Base-by-base conservation (phyloP, 2,113 vertebrate genomes). In the Leptosomus discolor region DNA sequence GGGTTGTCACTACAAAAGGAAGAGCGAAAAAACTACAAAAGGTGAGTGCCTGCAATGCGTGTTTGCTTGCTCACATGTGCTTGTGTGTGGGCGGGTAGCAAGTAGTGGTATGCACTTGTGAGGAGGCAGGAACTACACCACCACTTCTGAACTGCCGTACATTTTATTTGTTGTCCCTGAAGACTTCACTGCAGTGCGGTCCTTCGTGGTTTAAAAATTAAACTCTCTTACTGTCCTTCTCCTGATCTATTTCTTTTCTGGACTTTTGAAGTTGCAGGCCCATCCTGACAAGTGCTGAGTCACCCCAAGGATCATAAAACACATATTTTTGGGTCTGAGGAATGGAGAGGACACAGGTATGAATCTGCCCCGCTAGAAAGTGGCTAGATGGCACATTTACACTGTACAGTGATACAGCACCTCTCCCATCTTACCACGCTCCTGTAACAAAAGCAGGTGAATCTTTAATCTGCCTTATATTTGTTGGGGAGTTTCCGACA, bases 401-500 rank as follows among this genome's bases (percentile, higher is more conserved):
- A 15, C 13, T 45, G 29, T 14, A 20, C 16, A 17, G 43, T 11
- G 32, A 22, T 30, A 27, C 2, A 24, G 5, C 19, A 10, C n/a
- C 15, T 32, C 11, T 43, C 54, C 19, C 11, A 8, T 34, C 41
- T 75, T 60, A 32, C 18, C 30, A 24, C 10, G 2, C 6, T 50
- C 32, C 17, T 50, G 9, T n/a, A 68, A 90, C 5, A 17, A 63
- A 83, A 58, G 5, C 23, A 37, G 14, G 8, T 61, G 26, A 50
- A 30, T 50, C 15, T 61, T 57, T 23, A 53, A 57, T 34, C 41
- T 29, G 5, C 53, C 14, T 74, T 23, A 9, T 16, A 48, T 18
- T 8, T 18, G 3, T 0, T 46, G 13, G 34, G 30, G 3, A 43
- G 4, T 5, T 32, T 34, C 54, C 1, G 1, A 56, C 20, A 8